Evolutionary conservation across 2,888 invertebrate species (phyloP).

Genomic region (Pollenia amentaria): DNA sequence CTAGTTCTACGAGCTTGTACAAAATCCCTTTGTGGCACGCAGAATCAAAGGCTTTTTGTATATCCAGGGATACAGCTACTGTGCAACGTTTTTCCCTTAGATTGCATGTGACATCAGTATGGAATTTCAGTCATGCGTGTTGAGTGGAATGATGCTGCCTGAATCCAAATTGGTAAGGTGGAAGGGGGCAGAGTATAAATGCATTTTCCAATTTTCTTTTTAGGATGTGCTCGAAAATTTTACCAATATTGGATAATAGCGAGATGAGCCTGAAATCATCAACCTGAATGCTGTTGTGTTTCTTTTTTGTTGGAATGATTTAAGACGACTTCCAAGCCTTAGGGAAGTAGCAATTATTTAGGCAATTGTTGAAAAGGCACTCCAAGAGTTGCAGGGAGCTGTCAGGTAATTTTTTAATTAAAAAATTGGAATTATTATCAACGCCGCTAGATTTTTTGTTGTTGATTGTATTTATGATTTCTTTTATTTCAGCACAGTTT

Average conservation of each 20-base stretch:
- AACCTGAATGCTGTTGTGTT: too few species aligned
- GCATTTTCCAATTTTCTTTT: conserved; percentile 19
- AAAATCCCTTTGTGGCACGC: conserved; percentile 49
- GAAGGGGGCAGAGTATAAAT: conserved; percentile 10
- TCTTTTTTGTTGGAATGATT: too few species aligned
- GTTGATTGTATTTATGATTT: conserved; percentile 3
- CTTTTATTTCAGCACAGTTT: neutral
- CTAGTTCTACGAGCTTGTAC: conserved; percentile 34
- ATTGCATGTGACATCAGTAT: conserved; percentile 52
- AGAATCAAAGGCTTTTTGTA: conserved; percentile 55
- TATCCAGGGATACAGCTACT: conserved; percentile 51
- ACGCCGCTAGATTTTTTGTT: conserved; percentile 27
- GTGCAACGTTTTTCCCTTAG: conserved; percentile 51
- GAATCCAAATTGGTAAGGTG: conserved; percentile 16
- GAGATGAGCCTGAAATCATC: too few species aligned
- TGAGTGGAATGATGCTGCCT: conserved; percentile 7
- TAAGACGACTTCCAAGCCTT: too few species aligned
- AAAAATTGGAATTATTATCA: conserved; percentile 2
- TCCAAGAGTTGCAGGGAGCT: neutral
- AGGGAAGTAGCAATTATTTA: too few species aligned
- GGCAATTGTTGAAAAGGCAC: neutral
- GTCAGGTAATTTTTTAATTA: conserved; percentile 18
- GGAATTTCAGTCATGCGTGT: conserved; percentile 47
- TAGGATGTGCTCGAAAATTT: conserved; percentile 9
- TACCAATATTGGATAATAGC: neutral